Base-by-base conservation (phyloP, 37 sponge, comb jelly and placozoan genomes). In the Geodia barretti region DNA sequence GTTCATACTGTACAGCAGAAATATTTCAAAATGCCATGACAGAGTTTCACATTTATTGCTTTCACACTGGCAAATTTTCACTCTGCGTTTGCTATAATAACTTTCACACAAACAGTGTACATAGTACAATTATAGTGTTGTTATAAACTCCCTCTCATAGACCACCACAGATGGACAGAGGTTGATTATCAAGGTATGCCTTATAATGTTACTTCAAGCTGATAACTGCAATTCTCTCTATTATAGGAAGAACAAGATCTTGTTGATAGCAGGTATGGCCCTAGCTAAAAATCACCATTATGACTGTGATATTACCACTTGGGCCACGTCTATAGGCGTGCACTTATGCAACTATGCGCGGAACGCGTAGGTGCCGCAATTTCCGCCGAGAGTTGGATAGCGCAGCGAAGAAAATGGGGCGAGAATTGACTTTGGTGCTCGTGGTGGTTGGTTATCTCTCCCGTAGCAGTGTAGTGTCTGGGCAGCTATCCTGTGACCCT, bases 241-340 rank as follows among this genome's bases (percentile, higher is more conserved):
- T 4, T 20, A 73, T 39, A 86, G 86, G 39, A 63, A 42, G 28
- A 72, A 54, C 58, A 70, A 28, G 86, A 71, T 35, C 62, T 86
- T 17, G 60, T 59, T 69, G 79, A 86, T n/a, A 86, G 74, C 73
- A 70, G 77, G 79, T 84, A 60, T 60, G 74, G n/a, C n/a, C n/a
- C n/a, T 58, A 38, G 1, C 2, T 29, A 17, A 21, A 21, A 8
- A 38, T 43, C 3, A 21, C 21, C 14, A 21, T 38, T 1, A 3
- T 39, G 3, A 41, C 73, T 29, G 11, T 5, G 11, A 30, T 7
- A 34, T 9, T 9, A 36, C 7, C 36, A 35, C 8, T 39, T 72
- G 24, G 40, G 41, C 9, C 41, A 38, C 37, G 5, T 37, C n/a
- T n/a, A n/a, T 65, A 11, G 25, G 8, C 8, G 17, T 65, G 26